Conservation (phyloP, 2,113 vertebrate genomes). For the Bambusicola thoracicus region DNA sequence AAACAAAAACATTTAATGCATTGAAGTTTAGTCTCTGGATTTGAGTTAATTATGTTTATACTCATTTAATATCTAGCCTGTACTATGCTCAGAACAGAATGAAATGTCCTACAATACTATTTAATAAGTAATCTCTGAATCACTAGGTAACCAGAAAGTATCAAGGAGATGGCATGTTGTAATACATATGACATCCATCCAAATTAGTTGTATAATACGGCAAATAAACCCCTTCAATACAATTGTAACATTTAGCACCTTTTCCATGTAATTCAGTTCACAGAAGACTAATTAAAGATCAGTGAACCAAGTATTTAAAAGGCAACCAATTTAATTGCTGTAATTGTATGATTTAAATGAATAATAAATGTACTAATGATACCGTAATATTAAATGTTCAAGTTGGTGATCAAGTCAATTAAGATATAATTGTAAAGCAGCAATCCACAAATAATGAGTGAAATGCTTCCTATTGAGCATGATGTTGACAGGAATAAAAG, state of each 20-base stretch:
- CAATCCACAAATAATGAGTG: conserved; percentile 53
- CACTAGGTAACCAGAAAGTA: not conserved
- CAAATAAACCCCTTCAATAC: conserved; percentile 19
- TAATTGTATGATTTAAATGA: conserved; percentile 76
- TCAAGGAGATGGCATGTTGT: not conserved
- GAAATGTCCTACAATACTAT: not conserved
- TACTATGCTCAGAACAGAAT: not conserved
- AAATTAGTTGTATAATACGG: not conserved
- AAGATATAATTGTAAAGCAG: conserved; percentile 73
- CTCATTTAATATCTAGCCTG: not conserved
- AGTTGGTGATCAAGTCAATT: conserved; percentile 77
- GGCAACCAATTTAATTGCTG: conserved; percentile 71
- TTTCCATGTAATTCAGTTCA: conserved; percentile 49
- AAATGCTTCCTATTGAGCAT: conserved; percentile 36
- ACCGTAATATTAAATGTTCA: conserved; percentile 74
- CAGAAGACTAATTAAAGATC: conserved; percentile 75
- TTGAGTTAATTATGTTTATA: not conserved
- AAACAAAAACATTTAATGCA: not conserved
- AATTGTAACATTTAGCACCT: conserved; percentile 50
- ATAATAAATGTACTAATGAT: conserved; percentile 76
- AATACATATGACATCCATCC: not conserved
- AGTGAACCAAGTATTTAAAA: conserved; percentile 75
- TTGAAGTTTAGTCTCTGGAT: not conserved
- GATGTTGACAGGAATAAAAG: conserved; percentile 17
- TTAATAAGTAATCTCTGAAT: not conserved